phyloP scores from a whole-genome alignment of 1,140 invertebrate species.

The Drosophila funebris region DNA sequence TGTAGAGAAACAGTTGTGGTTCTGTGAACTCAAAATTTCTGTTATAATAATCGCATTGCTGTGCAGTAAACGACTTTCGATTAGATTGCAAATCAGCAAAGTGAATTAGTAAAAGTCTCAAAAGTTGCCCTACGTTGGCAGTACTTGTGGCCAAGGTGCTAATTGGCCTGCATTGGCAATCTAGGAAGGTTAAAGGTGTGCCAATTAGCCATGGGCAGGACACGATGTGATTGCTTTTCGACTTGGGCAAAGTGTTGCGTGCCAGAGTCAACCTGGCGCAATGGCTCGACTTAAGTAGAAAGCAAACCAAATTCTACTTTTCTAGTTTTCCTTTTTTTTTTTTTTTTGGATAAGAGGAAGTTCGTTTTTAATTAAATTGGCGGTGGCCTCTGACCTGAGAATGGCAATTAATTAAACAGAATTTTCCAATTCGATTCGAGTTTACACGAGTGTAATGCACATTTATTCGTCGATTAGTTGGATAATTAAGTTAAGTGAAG shows the following conservation, averaged over 20 bases:
- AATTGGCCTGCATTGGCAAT: slow-evolving; percentile 44
- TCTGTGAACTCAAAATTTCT: slow-evolving; percentile 7
- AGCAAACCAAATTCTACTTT: slow-evolving; percentile 34
- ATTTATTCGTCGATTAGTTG: slow-evolving; percentile 4
- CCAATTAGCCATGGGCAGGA: slow-evolving; percentile 58
- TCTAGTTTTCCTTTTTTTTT: slow-evolving; percentile 22
- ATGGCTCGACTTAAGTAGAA: background rate
- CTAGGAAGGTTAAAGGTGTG: slow-evolving; percentile 63
- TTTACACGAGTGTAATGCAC: slow-evolving; percentile 8
- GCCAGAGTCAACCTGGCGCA: slow-evolving; percentile 7
- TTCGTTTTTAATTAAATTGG: slow-evolving; percentile 30
- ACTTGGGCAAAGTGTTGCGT: slow-evolving; percentile 37
- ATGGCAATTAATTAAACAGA: slow-evolving; percentile 57
- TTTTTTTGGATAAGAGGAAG: slow-evolving; percentile 9
- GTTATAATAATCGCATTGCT: slow-evolving; percentile 54
- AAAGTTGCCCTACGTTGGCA: slow-evolving; percentile 25
- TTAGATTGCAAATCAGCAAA: slow-evolving; percentile 52
- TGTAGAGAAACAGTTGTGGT: too few species aligned
- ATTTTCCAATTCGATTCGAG: slow-evolving; percentile 20
- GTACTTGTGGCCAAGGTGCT: slow-evolving; percentile 49
- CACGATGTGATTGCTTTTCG: slow-evolving; percentile 43
- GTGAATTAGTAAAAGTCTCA: slow-evolving; percentile 35
- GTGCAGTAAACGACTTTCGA: slow-evolving; percentile 54
- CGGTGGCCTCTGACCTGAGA: slow-evolving; percentile 19
- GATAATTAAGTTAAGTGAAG: slow-evolving; percentile 33